A percentile compares a stretch with the other conserved stretches of the same genome.
Evolutionary conservation across 2,888 invertebrate genomes (phyloP).

Genomic region (Hirudinaria manillensis): DNA sequence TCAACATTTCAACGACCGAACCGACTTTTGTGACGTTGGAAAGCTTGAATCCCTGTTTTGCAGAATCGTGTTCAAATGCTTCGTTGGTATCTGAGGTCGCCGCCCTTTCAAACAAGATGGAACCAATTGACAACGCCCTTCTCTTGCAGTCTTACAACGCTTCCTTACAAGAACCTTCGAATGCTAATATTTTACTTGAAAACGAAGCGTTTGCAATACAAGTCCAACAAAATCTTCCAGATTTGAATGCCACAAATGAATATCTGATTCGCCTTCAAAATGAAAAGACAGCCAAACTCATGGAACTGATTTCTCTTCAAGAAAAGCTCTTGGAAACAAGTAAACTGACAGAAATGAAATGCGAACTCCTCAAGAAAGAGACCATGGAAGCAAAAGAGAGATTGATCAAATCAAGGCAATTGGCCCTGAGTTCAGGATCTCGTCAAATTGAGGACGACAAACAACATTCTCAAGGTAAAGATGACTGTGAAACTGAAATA

Average conservation of each 20-base stretch:
- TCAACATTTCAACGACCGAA: not conserved
- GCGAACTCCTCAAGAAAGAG: constrained; percentile 8
- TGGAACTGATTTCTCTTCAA: constrained; percentile 6
- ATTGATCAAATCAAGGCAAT: not conserved
- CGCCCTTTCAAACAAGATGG: not conserved
- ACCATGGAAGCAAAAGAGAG: constrained; percentile 6
- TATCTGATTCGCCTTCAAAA: not conserved
- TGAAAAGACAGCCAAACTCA: not conserved
- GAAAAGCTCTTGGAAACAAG: constrained; percentile 7
- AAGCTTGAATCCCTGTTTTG: not conserved
- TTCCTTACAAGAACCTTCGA: not conserved
- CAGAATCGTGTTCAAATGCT: not conserved
- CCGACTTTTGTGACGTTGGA: not conserved
- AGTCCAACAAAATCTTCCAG: not conserved
- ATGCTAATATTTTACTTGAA: too few relatives aligned
- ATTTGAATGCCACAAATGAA: not conserved
- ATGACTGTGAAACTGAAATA: too few relatives aligned
- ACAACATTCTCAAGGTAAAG: not conserved
- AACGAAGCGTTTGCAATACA: too few relatives aligned
- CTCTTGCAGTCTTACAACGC: not conserved
- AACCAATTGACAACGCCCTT: not conserved
- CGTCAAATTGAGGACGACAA: not conserved
- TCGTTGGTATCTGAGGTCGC: not conserved
- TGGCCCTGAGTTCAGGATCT: not conserved
- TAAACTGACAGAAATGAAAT: constrained; percentile 8